A percentile compares a stretch with the other conserved stretches of the same genome.
These are phyloP conservation scores for Hyles euphorbiae DNA, from an alignment of 1,140 invertebrate species.

Conservation along the genomic window DNA sequence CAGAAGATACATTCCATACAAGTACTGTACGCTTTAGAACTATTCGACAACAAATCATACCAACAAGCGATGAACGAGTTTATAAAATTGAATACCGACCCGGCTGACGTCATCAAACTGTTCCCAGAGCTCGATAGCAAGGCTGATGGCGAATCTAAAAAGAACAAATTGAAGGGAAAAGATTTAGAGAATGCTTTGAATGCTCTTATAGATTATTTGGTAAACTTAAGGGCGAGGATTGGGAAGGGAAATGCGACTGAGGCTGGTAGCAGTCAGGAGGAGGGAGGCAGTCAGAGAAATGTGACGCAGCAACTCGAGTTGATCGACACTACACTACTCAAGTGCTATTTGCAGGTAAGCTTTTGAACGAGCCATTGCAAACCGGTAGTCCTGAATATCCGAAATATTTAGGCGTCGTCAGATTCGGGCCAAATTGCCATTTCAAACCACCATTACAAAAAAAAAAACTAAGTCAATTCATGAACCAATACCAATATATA, in stretches of 20 bases:
- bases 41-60: conserved; percentile 93
- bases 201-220: conserved; percentile 93
- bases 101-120: conserved; percentile 94
- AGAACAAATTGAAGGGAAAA: conserved; percentile 80
- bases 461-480: no score
- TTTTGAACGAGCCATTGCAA: neutral
- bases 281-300: conserved; percentile 59
- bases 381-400: no score
- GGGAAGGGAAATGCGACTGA: conserved; percentile 56
- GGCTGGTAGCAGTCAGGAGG: conserved; percentile 50
- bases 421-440: no score
- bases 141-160: conserved; percentile 61
- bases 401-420: no score
- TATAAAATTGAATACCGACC: conserved; percentile 91
- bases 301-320: conserved; percentile 87
- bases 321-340: conserved; percentile 96
- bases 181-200: conserved; percentile 93
- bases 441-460: no score
- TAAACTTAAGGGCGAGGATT: conserved; percentile 81
- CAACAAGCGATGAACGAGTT: conserved; percentile 94
- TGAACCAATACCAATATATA: no score
- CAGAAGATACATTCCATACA: conserved; percentile 91
- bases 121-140: conserved; percentile 93
- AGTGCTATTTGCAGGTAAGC: conserved; percentile 93
- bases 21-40: conserved; percentile 91